Conservation (phyloP, 2,797 vertebrate genomes). For the Adelosebastes latens region DNA sequence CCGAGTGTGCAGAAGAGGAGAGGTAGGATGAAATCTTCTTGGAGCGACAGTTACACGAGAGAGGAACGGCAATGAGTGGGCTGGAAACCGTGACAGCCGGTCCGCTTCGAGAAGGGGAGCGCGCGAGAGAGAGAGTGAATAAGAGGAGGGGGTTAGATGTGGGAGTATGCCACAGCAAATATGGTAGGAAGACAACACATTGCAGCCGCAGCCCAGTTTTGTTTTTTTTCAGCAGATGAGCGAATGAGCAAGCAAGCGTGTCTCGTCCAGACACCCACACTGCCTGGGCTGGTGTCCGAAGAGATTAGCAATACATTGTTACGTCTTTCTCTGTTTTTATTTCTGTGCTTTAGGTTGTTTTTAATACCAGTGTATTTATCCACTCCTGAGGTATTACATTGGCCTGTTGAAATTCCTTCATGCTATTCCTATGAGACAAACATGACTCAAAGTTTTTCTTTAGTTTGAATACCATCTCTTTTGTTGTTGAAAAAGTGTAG, state of each 20-base stretch:
- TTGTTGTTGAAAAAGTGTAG: neutral
- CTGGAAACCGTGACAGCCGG: constrained; percentile 68
- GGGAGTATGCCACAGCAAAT: constrained; percentile 58
- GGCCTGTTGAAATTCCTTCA: neutral
- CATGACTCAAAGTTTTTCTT: neutral
- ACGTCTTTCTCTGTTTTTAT: constrained; percentile 31
- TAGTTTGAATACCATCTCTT: neutral
- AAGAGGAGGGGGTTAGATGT: constrained; percentile 61
- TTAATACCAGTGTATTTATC: neutral
- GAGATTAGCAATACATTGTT: constrained; percentile 64
- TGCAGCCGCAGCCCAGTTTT: constrained; percentile 58
- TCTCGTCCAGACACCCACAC: constrained; percentile 78
- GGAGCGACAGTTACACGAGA: constrained; percentile 55
- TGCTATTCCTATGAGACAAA: neutral
- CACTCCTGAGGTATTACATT: neutral
- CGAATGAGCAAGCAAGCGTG: constrained; percentile 64
- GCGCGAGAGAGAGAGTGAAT: constrained; percentile 34
- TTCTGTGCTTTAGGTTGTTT: constrained; percentile 34
- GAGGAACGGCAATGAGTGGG: constrained; percentile 59
- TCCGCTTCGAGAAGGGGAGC: constrained; percentile 50
- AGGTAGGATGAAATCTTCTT: constrained; percentile 58
- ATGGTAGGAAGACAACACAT: constrained; percentile 58
- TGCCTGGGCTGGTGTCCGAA: constrained; percentile 65
- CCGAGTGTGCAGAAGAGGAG: constrained; percentile 41
- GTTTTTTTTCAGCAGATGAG: constrained; percentile 60